phyloP scores from a whole-genome alignment of 2,888 invertebrate species.

The Alsophila aescularia region DNA sequence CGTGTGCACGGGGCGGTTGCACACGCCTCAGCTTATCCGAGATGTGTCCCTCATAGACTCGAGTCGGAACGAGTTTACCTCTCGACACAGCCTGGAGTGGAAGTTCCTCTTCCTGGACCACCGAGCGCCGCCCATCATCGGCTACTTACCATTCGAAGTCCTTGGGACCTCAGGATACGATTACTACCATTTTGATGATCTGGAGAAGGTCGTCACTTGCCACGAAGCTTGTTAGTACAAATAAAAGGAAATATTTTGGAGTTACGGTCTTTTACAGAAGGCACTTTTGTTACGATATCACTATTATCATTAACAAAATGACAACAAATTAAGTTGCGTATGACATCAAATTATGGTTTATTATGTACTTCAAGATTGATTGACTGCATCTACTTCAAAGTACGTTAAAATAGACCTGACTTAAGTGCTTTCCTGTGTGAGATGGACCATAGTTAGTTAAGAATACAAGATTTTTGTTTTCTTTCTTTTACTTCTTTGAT shows the following conservation, averaged over 20 bases:
- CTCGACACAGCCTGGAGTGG: slow-evolving; percentile 97
- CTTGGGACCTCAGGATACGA: slow-evolving; percentile 98
- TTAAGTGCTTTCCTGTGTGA: no score
- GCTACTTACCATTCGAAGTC: slow-evolving; percentile 97
- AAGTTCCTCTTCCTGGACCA: slow-evolving; percentile 97
- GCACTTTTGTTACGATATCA: no score
- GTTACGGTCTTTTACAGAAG: neutral
- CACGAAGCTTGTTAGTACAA: slow-evolving; percentile 92
- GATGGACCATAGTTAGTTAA: no score
- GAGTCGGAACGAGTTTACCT: slow-evolving; percentile 93
- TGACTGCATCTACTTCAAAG: no score
- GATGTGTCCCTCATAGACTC: slow-evolving; percentile 93
- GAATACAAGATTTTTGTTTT: no score
- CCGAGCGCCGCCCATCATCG: slow-evolving; percentile 95
- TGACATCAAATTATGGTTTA: no score
- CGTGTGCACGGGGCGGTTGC: slow-evolving; percentile 92
- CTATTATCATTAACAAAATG: no score
- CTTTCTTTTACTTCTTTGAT: no score
- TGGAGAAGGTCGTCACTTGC: slow-evolving; percentile 93
- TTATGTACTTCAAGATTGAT: no score
- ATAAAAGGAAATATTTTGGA: neutral
- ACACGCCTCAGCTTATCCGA: slow-evolving; percentile 92
- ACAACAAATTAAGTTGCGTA: no score
- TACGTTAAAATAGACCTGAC: no score
- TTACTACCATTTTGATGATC: slow-evolving; percentile 97